Base-by-base conservation (phyloP, 1,140 invertebrate species). In the Fopius arisanus region DNA sequence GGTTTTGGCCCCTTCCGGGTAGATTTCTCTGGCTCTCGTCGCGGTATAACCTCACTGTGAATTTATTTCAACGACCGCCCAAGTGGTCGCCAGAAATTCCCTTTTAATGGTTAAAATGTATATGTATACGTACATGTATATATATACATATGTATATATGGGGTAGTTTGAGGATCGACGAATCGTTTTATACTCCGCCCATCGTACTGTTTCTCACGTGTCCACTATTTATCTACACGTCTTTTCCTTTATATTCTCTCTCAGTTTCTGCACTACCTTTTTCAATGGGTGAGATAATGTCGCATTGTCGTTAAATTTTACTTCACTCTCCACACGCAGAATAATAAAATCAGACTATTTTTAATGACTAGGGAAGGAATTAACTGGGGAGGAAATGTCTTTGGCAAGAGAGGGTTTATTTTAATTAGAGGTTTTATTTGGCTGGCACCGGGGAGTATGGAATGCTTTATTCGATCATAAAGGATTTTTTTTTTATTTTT, bases 61-160 rank as follows among this genome's bases (percentile, higher is more conserved):
- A 59, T 69, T 69, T 69, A 69, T 69, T 69, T 69, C 67, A 69
- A 69, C 67, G 43, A 69, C 21, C 43, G 40, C 67, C 43, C 14
- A 31, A 51, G 43, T 59, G 69, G 66, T 72, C 74, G 70, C 69
- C 73, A 67, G 69, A 71, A 71, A 75, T 67, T 71, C 40, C 16
- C 21, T 75, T 75, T 69, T 67, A 75, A 72, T 65, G 51, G 70
- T 65, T 23, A 31, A 29, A 29, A 66, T 28, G 23, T 23, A 40
- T 67, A 51, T 51, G 16, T 48, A 48, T 48, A 5, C 19, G 19
- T 51, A 51, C 43, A 14, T 51, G 19, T 21, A 21, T 51, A 4
- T n/a, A n/a, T n/a, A n/a, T n/a, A n/a, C n/a, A n/a, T n/a, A n/a
- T n/a, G n/a, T 48, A 16, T 48, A 16, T 16, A 16, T n/a, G 6